Evolutionary conservation across 2,888 invertebrate genomes (phyloP).

Genomic region (Notodonta dromedarius): DNA sequence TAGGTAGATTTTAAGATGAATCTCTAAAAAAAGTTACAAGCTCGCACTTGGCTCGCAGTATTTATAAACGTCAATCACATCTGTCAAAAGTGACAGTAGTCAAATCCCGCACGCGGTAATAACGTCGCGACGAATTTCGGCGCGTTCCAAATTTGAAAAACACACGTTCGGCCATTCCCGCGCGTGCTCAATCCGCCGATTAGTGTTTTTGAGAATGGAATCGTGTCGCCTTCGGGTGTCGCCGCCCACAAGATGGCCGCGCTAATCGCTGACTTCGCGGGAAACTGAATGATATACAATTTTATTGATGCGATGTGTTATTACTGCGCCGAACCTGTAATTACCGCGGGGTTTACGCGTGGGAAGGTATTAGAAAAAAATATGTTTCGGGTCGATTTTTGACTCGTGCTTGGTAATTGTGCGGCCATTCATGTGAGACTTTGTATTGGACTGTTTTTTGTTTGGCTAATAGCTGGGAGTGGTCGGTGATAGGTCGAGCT

Average conservation of each 20-base stretch:
- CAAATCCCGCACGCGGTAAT: slow-evolving; percentile 76
- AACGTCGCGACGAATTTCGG: slow-evolving; percentile 60
- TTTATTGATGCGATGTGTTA: slow-evolving; percentile 83
- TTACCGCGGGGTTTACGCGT: slow-evolving; percentile 78
- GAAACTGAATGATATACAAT: slow-evolving; percentile 82
- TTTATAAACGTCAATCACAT: slow-evolving; percentile 81
- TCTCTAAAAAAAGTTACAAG: slow-evolving; percentile 49
- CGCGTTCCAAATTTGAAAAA: slow-evolving; percentile 77
- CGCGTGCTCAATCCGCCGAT: slow-evolving; percentile 82
- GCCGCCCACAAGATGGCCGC: slow-evolving; percentile 83
- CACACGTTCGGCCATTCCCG: slow-evolving; percentile 76
- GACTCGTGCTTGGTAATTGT: slow-evolving; percentile 80
- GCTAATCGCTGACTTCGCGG: slow-evolving; percentile 80
- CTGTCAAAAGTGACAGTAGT: slow-evolving; percentile 82
- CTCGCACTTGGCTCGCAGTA: slow-evolving; percentile 75
- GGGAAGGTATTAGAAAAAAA: slow-evolving; percentile 82
- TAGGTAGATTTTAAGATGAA: neutral
- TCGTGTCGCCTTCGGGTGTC: slow-evolving; percentile 80
- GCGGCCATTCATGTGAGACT: slow-evolving; percentile 63
- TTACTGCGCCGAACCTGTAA: slow-evolving; percentile 79
- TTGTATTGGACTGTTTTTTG: slow-evolving; percentile 62
- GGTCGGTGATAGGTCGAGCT: slow-evolving; percentile 35
- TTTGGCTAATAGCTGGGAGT: slow-evolving; percentile 40
- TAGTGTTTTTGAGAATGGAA: slow-evolving; percentile 82
- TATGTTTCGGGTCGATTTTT: slow-evolving; percentile 61